Evolutionary conservation across 2,113 vertebrate genomes (phyloP).

Genomic region (Myocastor coypus): DNA sequence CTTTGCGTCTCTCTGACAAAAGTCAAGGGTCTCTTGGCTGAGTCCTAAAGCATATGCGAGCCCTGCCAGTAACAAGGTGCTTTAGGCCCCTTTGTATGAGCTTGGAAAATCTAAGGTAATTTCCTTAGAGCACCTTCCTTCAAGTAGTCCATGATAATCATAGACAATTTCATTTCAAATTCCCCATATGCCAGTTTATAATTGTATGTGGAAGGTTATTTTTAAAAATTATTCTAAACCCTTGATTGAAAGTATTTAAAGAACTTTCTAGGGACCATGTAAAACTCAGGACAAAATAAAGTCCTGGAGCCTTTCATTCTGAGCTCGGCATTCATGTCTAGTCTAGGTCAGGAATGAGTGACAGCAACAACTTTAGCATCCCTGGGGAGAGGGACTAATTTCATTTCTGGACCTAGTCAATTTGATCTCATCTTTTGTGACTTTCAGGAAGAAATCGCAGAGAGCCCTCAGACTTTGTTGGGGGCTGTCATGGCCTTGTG

Average conservation of each 20-base stretch:
- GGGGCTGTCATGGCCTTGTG: not conserved
- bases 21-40: not conserved
- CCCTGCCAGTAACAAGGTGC: not conserved
- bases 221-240: constrained; percentile 79
- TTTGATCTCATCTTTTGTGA: constrained; percentile 71
- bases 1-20: not conserved
- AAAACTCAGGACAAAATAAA: constrained; percentile 68
- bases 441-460: constrained; percentile 47
- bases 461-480: constrained; percentile 39
- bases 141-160: constrained; percentile 46
- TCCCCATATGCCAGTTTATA: constrained; percentile 74
- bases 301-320: constrained; percentile 55
- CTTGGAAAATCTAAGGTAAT: constrained; percentile 31
- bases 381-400: constrained; percentile 76
- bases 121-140: constrained; percentile 46
- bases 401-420: constrained; percentile 74
- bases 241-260: constrained; percentile 81
- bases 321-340: constrained; percentile 57
- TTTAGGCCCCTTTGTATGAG: not conserved
- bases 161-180: constrained; percentile 65
- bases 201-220: constrained; percentile 81
- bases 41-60: not conserved
- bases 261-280: constrained; percentile 77
- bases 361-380: constrained; percentile 75
- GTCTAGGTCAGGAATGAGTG: constrained; percentile 82